Conservation (phyloP, 2,797 vertebrate genomes). For the Morus bassanus region DNA sequence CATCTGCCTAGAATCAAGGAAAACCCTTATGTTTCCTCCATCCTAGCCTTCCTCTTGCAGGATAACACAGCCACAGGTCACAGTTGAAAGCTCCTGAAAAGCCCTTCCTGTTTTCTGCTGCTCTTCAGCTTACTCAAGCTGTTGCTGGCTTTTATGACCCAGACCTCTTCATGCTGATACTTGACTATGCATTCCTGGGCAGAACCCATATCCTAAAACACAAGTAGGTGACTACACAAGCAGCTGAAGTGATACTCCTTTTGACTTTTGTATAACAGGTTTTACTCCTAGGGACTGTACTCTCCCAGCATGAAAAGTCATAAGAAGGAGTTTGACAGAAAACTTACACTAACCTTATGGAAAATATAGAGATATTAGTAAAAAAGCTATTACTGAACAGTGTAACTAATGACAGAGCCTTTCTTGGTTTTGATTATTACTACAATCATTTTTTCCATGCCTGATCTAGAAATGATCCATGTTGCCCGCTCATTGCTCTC, state of each 20-base stretch:
- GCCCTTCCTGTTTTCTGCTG: background rate
- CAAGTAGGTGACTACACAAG: background rate
- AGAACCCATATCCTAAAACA: background rate
- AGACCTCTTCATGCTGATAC: background rate
- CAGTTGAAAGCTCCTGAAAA: background rate
- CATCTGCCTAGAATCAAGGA: constrained; percentile 10
- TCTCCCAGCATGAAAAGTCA: background rate
- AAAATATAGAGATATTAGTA: background rate
- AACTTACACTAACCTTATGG: background rate
- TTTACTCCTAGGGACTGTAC: background rate
- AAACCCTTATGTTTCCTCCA: background rate
- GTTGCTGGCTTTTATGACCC: background rate
- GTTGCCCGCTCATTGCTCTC: background rate
- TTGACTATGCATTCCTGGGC: background rate
- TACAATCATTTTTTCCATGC: background rate
- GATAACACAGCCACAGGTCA: background rate
- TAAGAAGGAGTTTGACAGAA: background rate
- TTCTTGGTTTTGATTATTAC: background rate
- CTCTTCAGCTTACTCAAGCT: background rate
- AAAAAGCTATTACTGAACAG: background rate
- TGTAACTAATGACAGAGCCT: background rate
- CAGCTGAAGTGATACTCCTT: background rate
- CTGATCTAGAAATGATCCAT: background rate
- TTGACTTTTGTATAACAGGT: background rate
- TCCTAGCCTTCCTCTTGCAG: background rate